Evolutionary conservation across 2,797 vertebrate genomes (phyloP), one percentile per base, ranked within the genome.

Genomic region (Mormyrops boulengeri): DNA sequence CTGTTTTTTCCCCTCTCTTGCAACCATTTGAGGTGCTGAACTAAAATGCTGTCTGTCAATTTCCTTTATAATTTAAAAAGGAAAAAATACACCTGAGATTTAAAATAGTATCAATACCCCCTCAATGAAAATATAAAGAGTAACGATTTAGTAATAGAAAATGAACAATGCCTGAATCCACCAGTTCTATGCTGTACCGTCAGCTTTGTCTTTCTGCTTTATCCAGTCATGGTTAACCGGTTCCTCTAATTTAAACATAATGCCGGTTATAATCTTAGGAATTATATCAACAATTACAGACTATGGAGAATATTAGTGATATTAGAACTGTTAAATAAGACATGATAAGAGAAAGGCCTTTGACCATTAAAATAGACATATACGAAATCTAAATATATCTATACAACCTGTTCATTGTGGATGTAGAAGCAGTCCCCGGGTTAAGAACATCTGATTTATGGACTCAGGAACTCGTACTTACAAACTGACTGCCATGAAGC

Each of bases 21-120:
- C 95, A 95, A 95, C 94, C 94, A 94, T 95, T 91, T 95, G 96
- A 96, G 95, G 95, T 96, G 95, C 95, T 95, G 95, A 96, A 96
- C 95, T 96, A 95, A 95, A 96, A 95, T 94, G 94, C 95, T 93
- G 91, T 95, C 95, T 94, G 95, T 95, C 95, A 95, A 95, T 96
- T 96, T 96, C 96, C 95, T 96, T 96, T 96, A 96, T 96, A 95
- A 94, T 66, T 34, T 34, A 85, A 69, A 30, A 86, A 62, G 44
- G 19, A 62, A 19, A 60, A 9, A 49, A 88, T 34, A 52, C 93
- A 92, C 92, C 91, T 90, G 89, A 94, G 94, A 93, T 92, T 91
- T 92, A 89, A 90, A 92, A 89, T 90, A 88, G 90, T 66, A 86
- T 90, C 87, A 90, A 85, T 90, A 89, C 85, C 82, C 88, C 89